phyloP scores from a whole-genome alignment of 2,113 vertebrate genomes.

The Laterallus jamaicensis region DNA sequence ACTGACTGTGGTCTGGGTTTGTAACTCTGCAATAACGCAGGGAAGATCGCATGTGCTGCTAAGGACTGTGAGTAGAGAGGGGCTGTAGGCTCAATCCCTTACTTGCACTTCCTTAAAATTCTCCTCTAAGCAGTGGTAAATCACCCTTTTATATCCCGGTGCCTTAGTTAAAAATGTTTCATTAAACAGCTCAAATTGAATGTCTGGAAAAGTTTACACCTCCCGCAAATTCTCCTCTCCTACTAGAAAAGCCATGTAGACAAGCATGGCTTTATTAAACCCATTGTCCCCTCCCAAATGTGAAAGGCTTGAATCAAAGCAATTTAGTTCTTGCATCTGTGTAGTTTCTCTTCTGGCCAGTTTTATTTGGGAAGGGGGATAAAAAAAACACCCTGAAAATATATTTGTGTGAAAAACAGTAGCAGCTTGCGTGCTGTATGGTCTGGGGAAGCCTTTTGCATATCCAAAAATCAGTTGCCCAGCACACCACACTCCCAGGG shows the following conservation, averaged over 20 bases:
- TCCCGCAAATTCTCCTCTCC: conserved; percentile 24
- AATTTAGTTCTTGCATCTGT: conserved; percentile 10
- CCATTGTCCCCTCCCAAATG: background rate
- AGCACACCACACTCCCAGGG: rapidly evolving
- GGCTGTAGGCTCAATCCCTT: background rate
- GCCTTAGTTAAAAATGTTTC: conserved; percentile 49
- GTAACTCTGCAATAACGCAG: background rate
- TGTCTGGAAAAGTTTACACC: conserved; percentile 42
- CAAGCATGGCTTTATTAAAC: conserved; percentile 34
- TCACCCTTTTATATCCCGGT: conserved; percentile 13
- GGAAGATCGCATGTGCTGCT: background rate
- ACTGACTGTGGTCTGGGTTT: background rate
- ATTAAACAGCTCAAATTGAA: conserved; percentile 48
- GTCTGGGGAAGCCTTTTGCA: background rate
- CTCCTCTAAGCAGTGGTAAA: conserved; percentile 28
- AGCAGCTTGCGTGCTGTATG: background rate
- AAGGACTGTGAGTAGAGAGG: background rate
- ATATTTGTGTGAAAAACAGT: background rate
- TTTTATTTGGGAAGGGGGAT: background rate
- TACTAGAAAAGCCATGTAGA: conserved; percentile 27
- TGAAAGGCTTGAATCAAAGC: conserved; percentile 13
- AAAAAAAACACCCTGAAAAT: background rate
- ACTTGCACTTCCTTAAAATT: background rate
- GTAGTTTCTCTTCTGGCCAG: background rate
- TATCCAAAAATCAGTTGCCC: background rate